phyloP scores from a whole-genome alignment of 2,888 invertebrate species.

The Plemyria rubiginata region DNA sequence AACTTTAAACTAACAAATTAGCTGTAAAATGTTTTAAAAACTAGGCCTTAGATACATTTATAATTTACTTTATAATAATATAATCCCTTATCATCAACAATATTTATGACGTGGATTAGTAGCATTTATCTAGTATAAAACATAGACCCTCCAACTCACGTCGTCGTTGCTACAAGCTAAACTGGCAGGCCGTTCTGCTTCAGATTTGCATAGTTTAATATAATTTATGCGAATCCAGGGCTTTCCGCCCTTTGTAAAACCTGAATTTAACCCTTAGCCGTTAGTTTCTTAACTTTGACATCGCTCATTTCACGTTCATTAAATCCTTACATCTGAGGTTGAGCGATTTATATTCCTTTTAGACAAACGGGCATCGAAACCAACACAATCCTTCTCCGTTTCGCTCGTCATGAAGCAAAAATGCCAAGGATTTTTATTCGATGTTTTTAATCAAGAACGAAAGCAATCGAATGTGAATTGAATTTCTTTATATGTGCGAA shows the following conservation, averaged over 20 bases:
- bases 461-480: too few relatives aligned
- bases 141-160: too few relatives aligned
- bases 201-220: neutral
- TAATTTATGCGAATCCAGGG: neutral
- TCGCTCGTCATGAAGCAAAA: neutral
- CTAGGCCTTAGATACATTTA: constrained; percentile 46
- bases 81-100: constrained; percentile 44
- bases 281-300: constrained; percentile 15
- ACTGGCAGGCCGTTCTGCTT: neutral
- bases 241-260: neutral
- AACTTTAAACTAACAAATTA: constrained; percentile 35
- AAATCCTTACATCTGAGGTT: constrained; percentile 1
- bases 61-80: constrained; percentile 35
- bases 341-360: neutral
- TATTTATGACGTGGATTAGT: constrained; percentile 30
- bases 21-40: constrained; percentile 50
- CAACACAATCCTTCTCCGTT: neutral
- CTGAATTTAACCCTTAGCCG: constrained; percentile 28
- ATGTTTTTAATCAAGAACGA: too few relatives aligned
- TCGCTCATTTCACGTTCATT: constrained; percentile 7
- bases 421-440: neutral
- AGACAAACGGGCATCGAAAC: neutral
- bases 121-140: neutral
- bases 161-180: neutral
- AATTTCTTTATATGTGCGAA: too few relatives aligned